Conservation (phyloP, 2,888 invertebrate genomes). For the Thymelicus lineola region DNA sequence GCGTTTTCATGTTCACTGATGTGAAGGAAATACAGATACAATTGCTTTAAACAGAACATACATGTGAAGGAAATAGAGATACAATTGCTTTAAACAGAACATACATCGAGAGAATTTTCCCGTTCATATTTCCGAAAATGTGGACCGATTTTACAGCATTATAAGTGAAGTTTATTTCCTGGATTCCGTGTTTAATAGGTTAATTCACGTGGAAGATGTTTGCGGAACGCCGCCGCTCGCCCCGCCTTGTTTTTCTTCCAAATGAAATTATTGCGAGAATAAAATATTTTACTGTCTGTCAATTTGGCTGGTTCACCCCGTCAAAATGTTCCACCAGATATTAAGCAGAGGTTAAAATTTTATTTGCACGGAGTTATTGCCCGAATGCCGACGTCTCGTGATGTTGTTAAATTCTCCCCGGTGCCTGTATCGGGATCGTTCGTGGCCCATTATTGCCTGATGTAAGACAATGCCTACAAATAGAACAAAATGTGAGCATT, state of each 20-base stretch:
- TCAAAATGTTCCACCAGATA: slow-evolving; percentile 72
- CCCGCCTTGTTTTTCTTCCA: slow-evolving; percentile 78
- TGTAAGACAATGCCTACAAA: slow-evolving; percentile 76
- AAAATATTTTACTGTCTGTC: slow-evolving; percentile 85
- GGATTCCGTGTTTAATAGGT: slow-evolving; percentile 76
- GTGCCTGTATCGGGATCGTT: slow-evolving; percentile 56
- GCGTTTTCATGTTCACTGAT: slow-evolving; percentile 2
- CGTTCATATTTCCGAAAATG: slow-evolving; percentile 14
- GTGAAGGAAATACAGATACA: slow-evolving; percentile 6
- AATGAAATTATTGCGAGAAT: slow-evolving; percentile 82
- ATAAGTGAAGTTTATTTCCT: slow-evolving; percentile 70
- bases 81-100: slow-evolving; percentile 8
- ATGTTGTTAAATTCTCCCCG: slow-evolving; percentile 67
- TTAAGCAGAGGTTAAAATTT: slow-evolving; percentile 84
- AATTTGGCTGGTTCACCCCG: slow-evolving; percentile 72
- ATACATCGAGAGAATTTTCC: background rate
- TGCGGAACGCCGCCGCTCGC: slow-evolving; percentile 58
- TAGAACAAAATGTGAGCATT: slow-evolving; percentile 64
- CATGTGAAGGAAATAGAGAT: slow-evolving; percentile 3
- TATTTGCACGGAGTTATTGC: slow-evolving; percentile 77
- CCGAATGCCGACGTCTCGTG: slow-evolving; percentile 61
- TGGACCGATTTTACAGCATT: slow-evolving; percentile 60
- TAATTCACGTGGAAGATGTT: slow-evolving; percentile 80
- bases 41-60: slow-evolving; percentile 5
- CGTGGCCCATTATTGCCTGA: slow-evolving; percentile 68